Conservation (phyloP, 2,888 invertebrate species). For the Horisme vitalbata region DNA sequence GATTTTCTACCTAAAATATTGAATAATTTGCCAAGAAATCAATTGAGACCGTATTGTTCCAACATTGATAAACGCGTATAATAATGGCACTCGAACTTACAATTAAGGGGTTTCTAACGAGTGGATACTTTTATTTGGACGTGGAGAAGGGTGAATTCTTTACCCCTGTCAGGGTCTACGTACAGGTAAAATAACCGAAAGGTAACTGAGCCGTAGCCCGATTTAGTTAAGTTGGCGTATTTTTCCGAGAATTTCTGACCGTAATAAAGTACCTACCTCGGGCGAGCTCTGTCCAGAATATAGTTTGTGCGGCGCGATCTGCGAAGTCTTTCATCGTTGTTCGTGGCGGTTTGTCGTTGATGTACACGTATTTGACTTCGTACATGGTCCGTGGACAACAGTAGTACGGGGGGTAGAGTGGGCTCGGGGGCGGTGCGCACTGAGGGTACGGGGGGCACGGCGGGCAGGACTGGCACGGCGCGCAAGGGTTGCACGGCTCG, state of each 20-base stretch:
- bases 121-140: conserved; percentile 28
- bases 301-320: conserved; percentile 86
- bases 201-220: conserved; percentile 34
- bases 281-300: conserved; percentile 90
- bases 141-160: conserved; percentile 31
- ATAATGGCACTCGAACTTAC: conserved; percentile 14
- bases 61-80: conserved; percentile 18
- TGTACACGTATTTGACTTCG: conserved; percentile 72
- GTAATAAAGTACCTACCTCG: conserved; percentile 80
- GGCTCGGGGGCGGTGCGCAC: conserved; percentile 24
- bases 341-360: conserved; percentile 83
- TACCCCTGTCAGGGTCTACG: conserved; percentile 29
- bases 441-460: conserved; percentile 29
- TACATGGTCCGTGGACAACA: conserved; percentile 59
- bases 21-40: background rate
- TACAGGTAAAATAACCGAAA: conserved; percentile 34
- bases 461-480: conserved; percentile 19
- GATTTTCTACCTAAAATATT: background rate
- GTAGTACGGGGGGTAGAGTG: conserved; percentile 49
- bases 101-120: conserved; percentile 13
- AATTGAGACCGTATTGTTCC: conserved; percentile 11
- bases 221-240: conserved; percentile 37
- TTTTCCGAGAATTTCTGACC: conserved; percentile 33
- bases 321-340: conserved; percentile 86
- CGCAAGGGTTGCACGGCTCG: conserved; percentile 20